Evolutionary conservation across 2,797 vertebrate genomes (phyloP), one percentile per base, ranked within the genome.

Genomic region (Phoeniculus purpureus): DNA sequence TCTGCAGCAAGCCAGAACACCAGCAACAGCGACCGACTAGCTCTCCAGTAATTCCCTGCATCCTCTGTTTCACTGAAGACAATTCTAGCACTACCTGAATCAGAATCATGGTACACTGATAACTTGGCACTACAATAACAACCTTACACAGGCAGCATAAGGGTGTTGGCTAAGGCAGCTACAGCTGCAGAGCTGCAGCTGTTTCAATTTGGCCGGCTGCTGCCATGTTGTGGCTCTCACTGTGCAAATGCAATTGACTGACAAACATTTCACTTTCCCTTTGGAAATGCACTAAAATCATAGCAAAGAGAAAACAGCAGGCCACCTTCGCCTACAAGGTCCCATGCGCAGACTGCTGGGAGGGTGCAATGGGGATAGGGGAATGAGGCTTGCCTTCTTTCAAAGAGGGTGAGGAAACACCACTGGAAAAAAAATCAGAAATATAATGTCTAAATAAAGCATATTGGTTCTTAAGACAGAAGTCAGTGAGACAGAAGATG

Each of bases 341-440:
- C 8, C 10, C 12, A 7, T 0, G 5, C 1, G 0, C 22, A 52
- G 13, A 81, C 13, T 0, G 0, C 0, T 54, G 34, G 50, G 27
- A 73, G 21, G 18, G 55, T 19, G 32, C 70, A 70, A 5, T 9
- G 27, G 19, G 86, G 40, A 68, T 12, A 56, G 1, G 0, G 0
- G 3, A 10, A 45, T 2, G 16, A 31, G 23, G 18, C 22, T 55
- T 55, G 47, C 20, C 16, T 65, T 2, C 18, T 75, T 81, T 55
- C 68, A 75, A 9, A 61, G 22, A 60, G 10, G 5, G 20, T 45
- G 15, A 78, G 23, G 34, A 89, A 87, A 72, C 0, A 2, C 23
- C 84, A 58, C 7, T 62, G 62, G 19, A 60, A 72, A 71, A 87
- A 47, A 22, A 15, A 19, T 32, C 7, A 72, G 34, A 65, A 19